phyloP scores from a whole-genome alignment of 2,888 invertebrate genomes.

The Anaspis maculata region DNA sequence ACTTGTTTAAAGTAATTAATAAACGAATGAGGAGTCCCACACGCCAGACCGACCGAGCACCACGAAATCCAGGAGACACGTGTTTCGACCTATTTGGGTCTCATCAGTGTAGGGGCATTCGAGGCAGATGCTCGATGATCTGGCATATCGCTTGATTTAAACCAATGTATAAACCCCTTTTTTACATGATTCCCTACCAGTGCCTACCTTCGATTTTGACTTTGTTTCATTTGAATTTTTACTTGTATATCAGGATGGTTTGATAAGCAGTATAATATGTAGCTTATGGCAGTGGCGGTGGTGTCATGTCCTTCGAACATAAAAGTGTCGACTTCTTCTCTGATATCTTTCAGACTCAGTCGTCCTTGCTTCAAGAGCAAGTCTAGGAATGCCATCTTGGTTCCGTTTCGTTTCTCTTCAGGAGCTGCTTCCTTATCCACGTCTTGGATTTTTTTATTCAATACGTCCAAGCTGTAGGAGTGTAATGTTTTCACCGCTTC shows the following conservation, averaged over 20 bases:
- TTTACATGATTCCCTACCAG: too few species aligned
- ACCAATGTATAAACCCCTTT: too few species aligned
- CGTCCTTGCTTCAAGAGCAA: conserved; percentile 54
- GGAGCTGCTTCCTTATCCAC: conserved; percentile 9
- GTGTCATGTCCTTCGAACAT: conserved; percentile 58
- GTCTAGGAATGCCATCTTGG: conserved; percentile 60
- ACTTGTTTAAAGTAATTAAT: too few species aligned
- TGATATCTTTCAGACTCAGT: conserved; percentile 51
- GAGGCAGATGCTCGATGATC: too few species aligned
- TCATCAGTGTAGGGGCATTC: too few species aligned
- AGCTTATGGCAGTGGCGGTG: conserved; percentile 43
- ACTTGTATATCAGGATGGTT: conserved; percentile 34
- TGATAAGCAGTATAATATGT: conserved; percentile 41
- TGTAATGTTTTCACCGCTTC: conserved; percentile 44
- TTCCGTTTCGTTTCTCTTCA: conserved; percentile 20
- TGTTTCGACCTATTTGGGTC: too few species aligned
- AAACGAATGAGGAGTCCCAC: too few species aligned
- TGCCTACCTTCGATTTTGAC: too few species aligned
- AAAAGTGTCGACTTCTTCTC: conserved; percentile 66
- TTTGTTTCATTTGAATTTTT: too few species aligned
- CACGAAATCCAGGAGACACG: too few species aligned
- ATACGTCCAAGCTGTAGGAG: conserved; percentile 48
- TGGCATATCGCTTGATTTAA: too few species aligned
- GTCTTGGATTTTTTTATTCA: conserved; percentile 21
- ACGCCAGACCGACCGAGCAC: too few species aligned